phyloP scores from a whole-genome alignment of 2,888 invertebrate species.

The Hetaerina titia region DNA sequence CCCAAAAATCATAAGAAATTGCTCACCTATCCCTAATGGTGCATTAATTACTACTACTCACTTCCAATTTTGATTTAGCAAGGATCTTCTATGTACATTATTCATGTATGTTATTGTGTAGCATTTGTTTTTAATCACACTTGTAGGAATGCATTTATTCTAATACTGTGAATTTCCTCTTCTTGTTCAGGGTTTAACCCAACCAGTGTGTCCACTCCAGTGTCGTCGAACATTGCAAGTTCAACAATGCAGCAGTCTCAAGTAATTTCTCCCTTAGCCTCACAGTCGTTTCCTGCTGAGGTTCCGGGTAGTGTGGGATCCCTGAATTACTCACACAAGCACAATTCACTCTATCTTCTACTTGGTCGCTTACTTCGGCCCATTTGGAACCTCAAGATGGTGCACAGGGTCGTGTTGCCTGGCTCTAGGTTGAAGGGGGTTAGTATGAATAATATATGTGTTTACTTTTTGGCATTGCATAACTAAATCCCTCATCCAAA shows the following conservation, averaged over 20 bases:
- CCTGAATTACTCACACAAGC: slow-evolving; percentile 86
- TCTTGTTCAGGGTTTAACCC: slow-evolving; percentile 72
- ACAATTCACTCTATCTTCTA: slow-evolving; percentile 95
- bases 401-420: slow-evolving; percentile 79
- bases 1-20: no score
- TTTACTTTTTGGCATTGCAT: no score
- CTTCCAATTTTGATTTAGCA: no score
- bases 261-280: not conserved
- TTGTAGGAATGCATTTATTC: no score
- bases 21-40: no score
- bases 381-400: slow-evolving; percentile 91
- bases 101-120: no score
- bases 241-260: slow-evolving; percentile 39
- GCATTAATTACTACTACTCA: no score
- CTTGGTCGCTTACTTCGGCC: slow-evolving; percentile 92
- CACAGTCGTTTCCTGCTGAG: not conserved
- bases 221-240: slow-evolving; percentile 66
- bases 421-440: slow-evolving; percentile 52
- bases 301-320: not conserved
- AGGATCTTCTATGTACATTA: no score
- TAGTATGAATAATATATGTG: not conserved
- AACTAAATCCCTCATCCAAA: no score
- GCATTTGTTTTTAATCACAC: no score
- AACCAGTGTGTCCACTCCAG: slow-evolving; percentile 72
- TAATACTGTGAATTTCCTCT: not conserved